A percentile compares a stretch with the other conserved stretches of the same genome.
These are phyloP conservation scores for Periophthalmus modestus DNA, from an alignment of 2,113 vertebrate genomes.

Conservation along the genomic window DNA sequence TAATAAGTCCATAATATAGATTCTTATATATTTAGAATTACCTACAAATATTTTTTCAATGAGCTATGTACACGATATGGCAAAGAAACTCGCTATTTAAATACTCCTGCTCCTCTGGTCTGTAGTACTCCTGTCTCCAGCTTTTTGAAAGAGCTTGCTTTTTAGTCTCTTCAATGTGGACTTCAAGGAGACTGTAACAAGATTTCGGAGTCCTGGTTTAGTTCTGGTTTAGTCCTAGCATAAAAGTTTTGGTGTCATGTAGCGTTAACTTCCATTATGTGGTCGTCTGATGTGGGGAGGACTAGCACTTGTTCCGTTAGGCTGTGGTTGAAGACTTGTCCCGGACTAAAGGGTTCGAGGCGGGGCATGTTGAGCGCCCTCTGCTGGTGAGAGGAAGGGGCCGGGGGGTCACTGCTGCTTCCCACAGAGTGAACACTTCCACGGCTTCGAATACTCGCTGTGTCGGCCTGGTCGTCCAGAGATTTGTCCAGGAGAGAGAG, in stretches of 20 bases:
- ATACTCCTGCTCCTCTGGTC: slow-evolving; percentile 48
- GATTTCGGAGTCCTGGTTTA: slow-evolving; percentile 61
- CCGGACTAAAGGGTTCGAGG: slow-evolving; percentile 86
- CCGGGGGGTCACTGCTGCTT: slow-evolving; percentile 65
- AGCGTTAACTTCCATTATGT: slow-evolving; percentile 92
- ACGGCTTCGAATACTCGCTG: slow-evolving; percentile 85
- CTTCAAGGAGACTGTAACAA: slow-evolving; percentile 28
- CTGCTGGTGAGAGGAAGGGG: slow-evolving; percentile 72
- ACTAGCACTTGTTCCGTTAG: slow-evolving; percentile 86
- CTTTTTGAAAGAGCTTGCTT: slow-evolving; percentile 54
- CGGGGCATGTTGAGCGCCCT: slow-evolving; percentile 91
- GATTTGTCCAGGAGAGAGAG: slow-evolving; percentile 91
- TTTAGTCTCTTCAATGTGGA: slow-evolving; percentile 27
- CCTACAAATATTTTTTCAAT: slow-evolving; percentile 65
- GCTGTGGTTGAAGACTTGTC: slow-evolving; percentile 93
- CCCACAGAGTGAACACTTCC: slow-evolving; percentile 83
- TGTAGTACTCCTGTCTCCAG: slow-evolving; percentile 35
- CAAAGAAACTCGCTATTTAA: slow-evolving; percentile 54
- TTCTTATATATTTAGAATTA: slow-evolving; percentile 55
- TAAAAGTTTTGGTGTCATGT: slow-evolving; percentile 81
- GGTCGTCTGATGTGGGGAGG: slow-evolving; percentile 90
- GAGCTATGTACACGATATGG: slow-evolving; percentile 72
- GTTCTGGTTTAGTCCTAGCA: slow-evolving; percentile 70
- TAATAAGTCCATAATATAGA: slow-evolving; percentile 57
- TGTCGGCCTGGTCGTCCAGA: slow-evolving; percentile 87